Evolutionary conservation across 1,140 invertebrate species (phyloP), one percentile per base, ranked within the genome.

Genomic region (Lordiphosa clarofinis): DNA sequence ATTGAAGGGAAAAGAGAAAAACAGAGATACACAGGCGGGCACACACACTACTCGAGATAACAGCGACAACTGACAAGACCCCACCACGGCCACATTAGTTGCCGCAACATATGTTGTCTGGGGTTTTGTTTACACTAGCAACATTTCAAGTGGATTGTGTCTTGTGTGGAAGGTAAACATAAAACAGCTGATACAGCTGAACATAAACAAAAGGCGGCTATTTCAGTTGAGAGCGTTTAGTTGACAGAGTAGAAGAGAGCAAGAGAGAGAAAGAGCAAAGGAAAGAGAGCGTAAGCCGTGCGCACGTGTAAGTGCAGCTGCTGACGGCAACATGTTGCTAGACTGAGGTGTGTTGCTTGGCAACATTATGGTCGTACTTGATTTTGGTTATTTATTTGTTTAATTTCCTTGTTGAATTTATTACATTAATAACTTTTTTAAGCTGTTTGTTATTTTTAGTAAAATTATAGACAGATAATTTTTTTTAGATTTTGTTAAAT

Each of bases 151-250:
- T 44, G 39, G 50, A 54, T 54, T 46, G 3, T 9, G 4, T 10
- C 37, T 21, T 50, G 24, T 66, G 63, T 67, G 63, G 63, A 57
- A 44, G 15, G 46, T 67, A 67, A 69, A 69, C 65, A 69, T 38
- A 61, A 50, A 69, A 69, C 66, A 69, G 66, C 66, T 69, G 66
- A 61, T 42, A 4, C 43, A 28, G 24, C 11, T 28, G 46, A 54
- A 68, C 62, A 68, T 53, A 68, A 67, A 68, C 64, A 68, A 58
- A 43, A 36, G 10, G 53, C 53, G 42, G 58, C 50, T 38, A 33
- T 11, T 24, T 33, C 36, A 46, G n/a, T 3, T 13, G 42, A 37
- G 40, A 43, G 40, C n/a, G 52, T 10, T 12, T 40, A 24, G 49
- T 35, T 13, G 47, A 6, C 24, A 9, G 21, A 35, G 9, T 33